Evolutionary conservation across 2,888 invertebrate genomes (phyloP).

Genomic region (Agrochola lychnidis): DNA sequence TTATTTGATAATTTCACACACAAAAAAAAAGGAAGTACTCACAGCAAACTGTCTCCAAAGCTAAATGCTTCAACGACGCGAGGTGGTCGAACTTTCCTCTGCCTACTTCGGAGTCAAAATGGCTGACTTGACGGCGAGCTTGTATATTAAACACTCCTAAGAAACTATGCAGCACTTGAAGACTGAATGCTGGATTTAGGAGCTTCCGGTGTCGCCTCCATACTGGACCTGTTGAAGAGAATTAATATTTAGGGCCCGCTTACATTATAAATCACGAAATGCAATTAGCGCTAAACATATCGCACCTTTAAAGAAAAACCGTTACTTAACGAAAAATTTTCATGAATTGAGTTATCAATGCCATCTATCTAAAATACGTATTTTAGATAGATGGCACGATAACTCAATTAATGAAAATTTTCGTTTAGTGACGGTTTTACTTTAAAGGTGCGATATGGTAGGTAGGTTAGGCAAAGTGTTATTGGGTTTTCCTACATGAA

Average conservation of each 20-base stretch:
- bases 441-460: no score
- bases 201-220: slow-evolving; percentile 76
- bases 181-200: slow-evolving; percentile 74
- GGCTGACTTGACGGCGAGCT: slow-evolving; percentile 59
- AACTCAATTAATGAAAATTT: no score
- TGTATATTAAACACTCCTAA: slow-evolving; percentile 72
- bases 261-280: not conserved
- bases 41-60: slow-evolving; percentile 73
- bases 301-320: no score
- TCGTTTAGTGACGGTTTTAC: no score
- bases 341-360: no score
- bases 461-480: no score
- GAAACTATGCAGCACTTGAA: slow-evolving; percentile 69
- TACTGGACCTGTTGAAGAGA: slow-evolving; percentile 65
- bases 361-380: no score
- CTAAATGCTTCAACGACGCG: slow-evolving; percentile 62
- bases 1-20: no score
- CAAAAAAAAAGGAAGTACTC: no score
- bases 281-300: not conserved
- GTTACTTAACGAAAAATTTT: no score
- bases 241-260: not conserved
- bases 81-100: slow-evolving; percentile 70
- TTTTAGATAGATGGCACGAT: no score
- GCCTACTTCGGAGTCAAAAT: slow-evolving; percentile 63
- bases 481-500: no score